These are phyloP conservation scores for Emesis furor DNA, from an alignment of 2,888 invertebrate genomes.

Conservation along the genomic window DNA sequence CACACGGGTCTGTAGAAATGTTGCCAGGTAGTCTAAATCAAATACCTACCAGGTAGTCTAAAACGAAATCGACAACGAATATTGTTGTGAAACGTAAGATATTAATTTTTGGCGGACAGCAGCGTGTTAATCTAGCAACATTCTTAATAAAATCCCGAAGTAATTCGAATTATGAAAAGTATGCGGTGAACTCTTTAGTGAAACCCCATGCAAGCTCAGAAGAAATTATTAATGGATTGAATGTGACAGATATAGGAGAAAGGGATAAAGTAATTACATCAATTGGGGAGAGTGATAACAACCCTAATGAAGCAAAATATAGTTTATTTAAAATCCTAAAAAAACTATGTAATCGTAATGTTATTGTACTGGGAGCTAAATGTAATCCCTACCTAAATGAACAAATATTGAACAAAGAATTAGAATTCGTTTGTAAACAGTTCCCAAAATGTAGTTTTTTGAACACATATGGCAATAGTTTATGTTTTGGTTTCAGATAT, in stretches of 20 bases:
- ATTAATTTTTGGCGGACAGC: background rate
- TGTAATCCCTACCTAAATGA: background rate
- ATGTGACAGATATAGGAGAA: background rate
- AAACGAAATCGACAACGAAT: background rate
- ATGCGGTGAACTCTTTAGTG: background rate
- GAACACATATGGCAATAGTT: background rate
- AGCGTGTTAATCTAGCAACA: background rate
- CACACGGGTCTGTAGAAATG: background rate
- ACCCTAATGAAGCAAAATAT: slow-evolving; percentile 4
- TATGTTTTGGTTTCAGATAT: background rate
- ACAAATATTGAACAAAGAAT: background rate
- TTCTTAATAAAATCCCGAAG: slow-evolving; percentile 9
- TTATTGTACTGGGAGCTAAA: background rate
- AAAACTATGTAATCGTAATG: background rate
- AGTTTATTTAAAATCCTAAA: background rate
- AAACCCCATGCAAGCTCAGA: background rate
- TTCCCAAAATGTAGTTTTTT: background rate
- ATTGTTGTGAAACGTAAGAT: background rate
- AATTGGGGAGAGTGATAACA: background rate
- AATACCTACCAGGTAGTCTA: background rate
- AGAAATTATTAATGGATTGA: background rate
- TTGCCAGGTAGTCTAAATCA: background rate
- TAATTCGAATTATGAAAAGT: background rate
- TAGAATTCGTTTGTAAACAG: background rate
- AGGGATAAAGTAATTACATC: background rate